phyloP scores from a whole-genome alignment of 2,113 vertebrate genomes.

The Peromyscus leucopus region DNA sequence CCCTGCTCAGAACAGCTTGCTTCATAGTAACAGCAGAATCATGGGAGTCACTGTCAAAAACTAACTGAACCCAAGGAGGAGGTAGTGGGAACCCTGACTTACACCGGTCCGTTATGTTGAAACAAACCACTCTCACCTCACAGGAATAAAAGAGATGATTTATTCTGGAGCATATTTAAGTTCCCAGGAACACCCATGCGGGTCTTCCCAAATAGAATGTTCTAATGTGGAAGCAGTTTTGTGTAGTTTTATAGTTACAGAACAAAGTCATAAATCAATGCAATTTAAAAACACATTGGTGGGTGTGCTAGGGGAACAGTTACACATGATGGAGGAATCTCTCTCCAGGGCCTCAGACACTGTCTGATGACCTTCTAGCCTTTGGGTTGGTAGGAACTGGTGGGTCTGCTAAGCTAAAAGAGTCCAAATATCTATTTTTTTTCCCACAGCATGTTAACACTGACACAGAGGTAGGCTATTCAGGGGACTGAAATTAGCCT shows the following conservation, averaged over 20 bases:
- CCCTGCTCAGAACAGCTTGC: not conserved
- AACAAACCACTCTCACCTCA: not conserved
- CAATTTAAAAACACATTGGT: not conserved
- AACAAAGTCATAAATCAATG: not conserved
- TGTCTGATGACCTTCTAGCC: not conserved
- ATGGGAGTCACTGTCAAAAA: not conserved
- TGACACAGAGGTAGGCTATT: not conserved
- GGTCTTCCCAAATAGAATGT: not conserved
- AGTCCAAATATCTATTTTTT: not conserved
- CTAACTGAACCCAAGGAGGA: not conserved
- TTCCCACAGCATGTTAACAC: not conserved
- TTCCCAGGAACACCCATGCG: not conserved
- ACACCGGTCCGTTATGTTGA: not conserved
- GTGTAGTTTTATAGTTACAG: not conserved
- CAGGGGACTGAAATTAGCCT: not conserved
- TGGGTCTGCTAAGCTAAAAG: not conserved
- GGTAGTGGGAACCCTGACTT: not conserved
- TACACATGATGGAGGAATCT: not conserved
- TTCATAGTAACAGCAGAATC: not conserved
- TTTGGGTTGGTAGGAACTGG: not conserved
- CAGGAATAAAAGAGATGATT: not conserved
- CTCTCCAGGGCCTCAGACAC: not conserved
- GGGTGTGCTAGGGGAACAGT: not conserved
- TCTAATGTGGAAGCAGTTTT: not conserved
- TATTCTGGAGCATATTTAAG: not conserved